Percentiles rank a stretch among this genome's conserved stretches.
Conservation (phyloP, 2,113 vertebrate genomes). For the Oreochromis niloticus region DNA sequence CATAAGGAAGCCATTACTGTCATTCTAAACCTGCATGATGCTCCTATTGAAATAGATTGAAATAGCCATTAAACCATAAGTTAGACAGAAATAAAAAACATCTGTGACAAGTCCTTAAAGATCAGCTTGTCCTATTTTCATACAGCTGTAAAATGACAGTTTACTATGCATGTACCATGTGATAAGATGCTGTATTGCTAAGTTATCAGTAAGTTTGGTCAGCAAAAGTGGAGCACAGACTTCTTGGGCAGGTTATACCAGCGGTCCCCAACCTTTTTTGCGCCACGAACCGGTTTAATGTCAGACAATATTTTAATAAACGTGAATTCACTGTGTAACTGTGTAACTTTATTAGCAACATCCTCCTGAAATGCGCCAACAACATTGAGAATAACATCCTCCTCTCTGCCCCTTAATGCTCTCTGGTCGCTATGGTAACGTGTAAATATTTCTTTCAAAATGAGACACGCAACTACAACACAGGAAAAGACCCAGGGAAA, state of each 20-base stretch:
- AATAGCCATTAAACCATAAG: not conserved
- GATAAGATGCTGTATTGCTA: not conserved
- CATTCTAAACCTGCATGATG: not conserved
- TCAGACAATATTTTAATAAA: not conserved
- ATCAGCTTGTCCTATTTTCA: not conserved
- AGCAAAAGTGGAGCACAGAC: not conserved
- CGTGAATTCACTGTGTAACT: not conserved
- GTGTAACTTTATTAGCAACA: not conserved
- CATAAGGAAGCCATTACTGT: not conserved
- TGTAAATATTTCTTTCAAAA: not conserved
- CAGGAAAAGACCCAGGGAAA: not conserved
- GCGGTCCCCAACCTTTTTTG: accelerated
- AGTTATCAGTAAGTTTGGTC: not conserved
- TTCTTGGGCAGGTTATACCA: not conserved
- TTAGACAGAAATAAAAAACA: not conserved
- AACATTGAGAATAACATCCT: not conserved
- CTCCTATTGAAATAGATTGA: not conserved
- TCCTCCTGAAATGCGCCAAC: accelerated
- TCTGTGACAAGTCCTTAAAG: not conserved
- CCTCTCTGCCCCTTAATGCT: not conserved
- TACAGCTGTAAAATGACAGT: not conserved
- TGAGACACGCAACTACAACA: no score
- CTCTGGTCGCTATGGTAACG: not conserved
- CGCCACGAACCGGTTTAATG: accelerated
- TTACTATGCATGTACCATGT: not conserved